Base-by-base conservation (phyloP, 2,888 invertebrate species). In the Amphipyra tragopoginis region DNA sequence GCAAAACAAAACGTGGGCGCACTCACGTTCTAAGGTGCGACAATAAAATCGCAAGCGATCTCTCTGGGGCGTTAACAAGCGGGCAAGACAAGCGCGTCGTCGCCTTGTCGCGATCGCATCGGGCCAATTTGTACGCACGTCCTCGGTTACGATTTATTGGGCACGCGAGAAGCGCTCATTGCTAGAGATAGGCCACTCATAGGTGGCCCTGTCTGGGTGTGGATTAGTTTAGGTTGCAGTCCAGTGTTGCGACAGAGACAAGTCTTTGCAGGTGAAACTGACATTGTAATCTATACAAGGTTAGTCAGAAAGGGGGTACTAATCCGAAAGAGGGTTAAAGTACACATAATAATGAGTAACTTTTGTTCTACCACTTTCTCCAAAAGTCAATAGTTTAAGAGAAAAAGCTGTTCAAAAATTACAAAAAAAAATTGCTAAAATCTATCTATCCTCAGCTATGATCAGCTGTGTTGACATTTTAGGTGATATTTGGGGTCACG, bases 111-210 rank as follows among this genome's bases (percentile, higher is more conserved):
- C 75, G 80, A 77, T 80, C 79, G 86, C 89, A 92, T 89, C 85
- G 82, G 78, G 89, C 92, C 93, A 93, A 93, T 93, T 93, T 93
- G 93, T 93, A 89, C 91, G 87, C 87, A 87, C 89, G 93, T 92
- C 92, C 58, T 64, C 75, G 54, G 55, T 64, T 75, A 81, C 79
- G 90, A 93, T 93, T 93, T 93, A 93, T 93, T 88, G 88, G 81
- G 81, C 90, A 91, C 91, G 91, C 92, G 91, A 90, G 83, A 77
- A 78, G 77, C 81, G 83, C 86, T 81, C 81, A 73, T 75, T 70
- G 79, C 75, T 77, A 77, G 75, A 69, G 56, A 63, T 65, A 71
- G 64, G 62, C 34, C 53, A 59, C 77, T 82, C 85, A 86, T 86
- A 86, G 89, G 89, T 89, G 87, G 87, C 73, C 87, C 79, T 66